phyloP scores from a whole-genome alignment of 2,888 invertebrate species.

The Yponomeuta cagnagella region DNA sequence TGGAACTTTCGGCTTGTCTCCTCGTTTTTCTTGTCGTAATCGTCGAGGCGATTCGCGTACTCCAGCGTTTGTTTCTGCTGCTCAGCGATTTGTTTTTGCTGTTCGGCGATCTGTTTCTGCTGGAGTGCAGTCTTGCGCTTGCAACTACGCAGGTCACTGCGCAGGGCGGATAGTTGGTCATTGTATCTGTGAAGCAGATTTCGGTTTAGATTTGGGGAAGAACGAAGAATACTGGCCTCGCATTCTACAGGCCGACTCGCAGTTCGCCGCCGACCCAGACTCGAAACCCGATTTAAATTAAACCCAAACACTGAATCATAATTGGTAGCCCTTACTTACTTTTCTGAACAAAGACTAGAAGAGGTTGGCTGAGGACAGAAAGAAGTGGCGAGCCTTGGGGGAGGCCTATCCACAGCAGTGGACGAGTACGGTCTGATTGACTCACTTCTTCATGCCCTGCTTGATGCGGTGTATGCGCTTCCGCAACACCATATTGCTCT shows the following conservation, averaged over 20 bases:
- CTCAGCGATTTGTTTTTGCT: constrained; percentile 82
- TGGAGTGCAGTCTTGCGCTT: constrained; percentile 90
- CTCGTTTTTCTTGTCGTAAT: constrained; percentile 93
- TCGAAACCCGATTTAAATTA: constrained; percentile 46
- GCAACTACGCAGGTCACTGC: constrained; percentile 86
- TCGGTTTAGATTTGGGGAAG: too few species aligned
- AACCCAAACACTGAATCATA: too few species aligned
- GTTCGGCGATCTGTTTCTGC: constrained; percentile 88
- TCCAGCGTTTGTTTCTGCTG: constrained; percentile 86
- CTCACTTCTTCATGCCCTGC: constrained; percentile 88
- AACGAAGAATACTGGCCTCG: too few species aligned
- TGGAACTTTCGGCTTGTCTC: constrained; percentile 93
- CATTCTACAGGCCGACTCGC: constrained; percentile 35
- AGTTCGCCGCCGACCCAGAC: constrained; percentile 67
- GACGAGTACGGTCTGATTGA: too few species aligned
- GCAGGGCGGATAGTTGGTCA: constrained; percentile 85
- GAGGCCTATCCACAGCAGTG: too few species aligned
- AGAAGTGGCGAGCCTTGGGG: too few species aligned
- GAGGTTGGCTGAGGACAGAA: too few species aligned
- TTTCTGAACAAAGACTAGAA: too few species aligned
- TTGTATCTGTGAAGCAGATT: constrained; percentile 78
- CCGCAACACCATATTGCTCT: constrained; percentile 89
- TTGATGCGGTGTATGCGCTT: constrained; percentile 92
- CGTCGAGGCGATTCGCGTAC: constrained; percentile 89
- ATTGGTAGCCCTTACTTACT: too few species aligned